These are phyloP conservation scores for Ylistrum balloti DNA, from an alignment of 1,140 invertebrate genomes.

Conservation along the genomic window DNA sequence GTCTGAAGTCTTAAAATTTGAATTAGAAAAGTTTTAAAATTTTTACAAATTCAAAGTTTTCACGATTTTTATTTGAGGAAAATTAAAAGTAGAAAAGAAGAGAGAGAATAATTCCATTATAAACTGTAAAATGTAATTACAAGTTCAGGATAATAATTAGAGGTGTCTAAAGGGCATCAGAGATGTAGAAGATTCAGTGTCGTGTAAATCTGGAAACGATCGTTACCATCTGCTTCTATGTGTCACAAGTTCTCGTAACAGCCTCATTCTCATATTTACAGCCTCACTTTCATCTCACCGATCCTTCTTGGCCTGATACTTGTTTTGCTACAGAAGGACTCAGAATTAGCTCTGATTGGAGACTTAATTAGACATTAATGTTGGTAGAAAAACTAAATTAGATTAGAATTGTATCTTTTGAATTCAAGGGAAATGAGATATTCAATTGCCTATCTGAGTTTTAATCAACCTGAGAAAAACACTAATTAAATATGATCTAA, in stretches of 20 bases:
- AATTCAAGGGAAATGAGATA: conserved; percentile 6
- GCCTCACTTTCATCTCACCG: neutral
- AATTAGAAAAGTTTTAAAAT: neutral
- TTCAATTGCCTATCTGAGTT: neutral
- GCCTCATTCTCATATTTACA: neutral
- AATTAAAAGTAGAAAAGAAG: neutral
- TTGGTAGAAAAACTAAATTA: conserved; percentile 6
- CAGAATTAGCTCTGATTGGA: neutral
- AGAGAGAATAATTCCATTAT: neutral
- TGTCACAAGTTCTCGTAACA: neutral
- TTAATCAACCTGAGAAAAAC: neutral
- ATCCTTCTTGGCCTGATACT: neutral
- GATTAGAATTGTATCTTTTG: neutral
- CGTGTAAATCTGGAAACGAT: neutral
- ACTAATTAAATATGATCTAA: conserved; percentile 3
- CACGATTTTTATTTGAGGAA: neutral
- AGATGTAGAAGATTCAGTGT: neutral
- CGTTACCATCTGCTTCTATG: neutral
- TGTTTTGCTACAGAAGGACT: neutral
- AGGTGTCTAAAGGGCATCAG: neutral
- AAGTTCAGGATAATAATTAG: neutral
- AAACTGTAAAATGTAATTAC: conserved; percentile 20
- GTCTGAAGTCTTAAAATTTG: neutral
- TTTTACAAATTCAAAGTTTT: neutral
- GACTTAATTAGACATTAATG: conserved; percentile 31